phyloP scores from a whole-genome alignment of 2,113 vertebrate species.

The Pseudorhombus dupliciocellatus region DNA sequence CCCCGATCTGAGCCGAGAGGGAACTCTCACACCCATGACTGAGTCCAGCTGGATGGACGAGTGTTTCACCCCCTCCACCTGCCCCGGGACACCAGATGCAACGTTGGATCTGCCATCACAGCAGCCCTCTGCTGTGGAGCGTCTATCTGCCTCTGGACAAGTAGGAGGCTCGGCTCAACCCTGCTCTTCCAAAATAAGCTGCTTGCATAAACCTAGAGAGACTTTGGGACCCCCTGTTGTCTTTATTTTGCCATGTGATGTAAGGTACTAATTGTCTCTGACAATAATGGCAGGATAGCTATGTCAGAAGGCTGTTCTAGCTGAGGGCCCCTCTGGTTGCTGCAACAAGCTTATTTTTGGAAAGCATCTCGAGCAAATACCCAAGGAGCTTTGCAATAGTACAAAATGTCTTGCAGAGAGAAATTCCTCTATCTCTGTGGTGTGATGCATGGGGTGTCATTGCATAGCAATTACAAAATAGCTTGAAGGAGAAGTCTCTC shows the following conservation, averaged over 20 bases:
- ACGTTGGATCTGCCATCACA: conserved; percentile 72
- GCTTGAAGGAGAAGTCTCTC: conserved; percentile 48
- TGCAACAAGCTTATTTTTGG: conserved; percentile 67
- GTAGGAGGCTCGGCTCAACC: conserved; percentile 80
- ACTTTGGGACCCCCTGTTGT: conserved; percentile 26
- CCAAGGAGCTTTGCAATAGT: conserved; percentile 27
- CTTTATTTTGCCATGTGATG: conserved; percentile 30
- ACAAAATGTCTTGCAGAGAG: conserved; percentile 43
- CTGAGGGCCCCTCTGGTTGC: neutral
- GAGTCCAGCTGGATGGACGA: conserved; percentile 77
- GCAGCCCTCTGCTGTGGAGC: conserved; percentile 80
- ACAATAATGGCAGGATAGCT: conserved; percentile 15
- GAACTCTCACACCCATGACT: conserved; percentile 73
- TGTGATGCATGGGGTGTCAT: conserved; percentile 73
- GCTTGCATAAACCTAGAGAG: conserved; percentile 24
- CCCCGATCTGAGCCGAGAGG: conserved; percentile 64
- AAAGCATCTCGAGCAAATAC: conserved; percentile 16
- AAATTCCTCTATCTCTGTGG: conserved; percentile 42
- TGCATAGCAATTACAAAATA: conserved; percentile 49
- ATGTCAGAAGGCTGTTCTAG: conserved; percentile 21
- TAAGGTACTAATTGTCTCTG: conserved; percentile 27
- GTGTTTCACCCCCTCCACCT: conserved; percentile 64
- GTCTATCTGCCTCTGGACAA: conserved; percentile 92
- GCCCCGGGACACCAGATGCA: conserved; percentile 64
- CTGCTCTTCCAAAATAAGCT: conserved; percentile 71